These are phyloP conservation scores for Bactericera cockerelli DNA, from an alignment of 1,140 invertebrate species.

Conservation along the genomic window DNA sequence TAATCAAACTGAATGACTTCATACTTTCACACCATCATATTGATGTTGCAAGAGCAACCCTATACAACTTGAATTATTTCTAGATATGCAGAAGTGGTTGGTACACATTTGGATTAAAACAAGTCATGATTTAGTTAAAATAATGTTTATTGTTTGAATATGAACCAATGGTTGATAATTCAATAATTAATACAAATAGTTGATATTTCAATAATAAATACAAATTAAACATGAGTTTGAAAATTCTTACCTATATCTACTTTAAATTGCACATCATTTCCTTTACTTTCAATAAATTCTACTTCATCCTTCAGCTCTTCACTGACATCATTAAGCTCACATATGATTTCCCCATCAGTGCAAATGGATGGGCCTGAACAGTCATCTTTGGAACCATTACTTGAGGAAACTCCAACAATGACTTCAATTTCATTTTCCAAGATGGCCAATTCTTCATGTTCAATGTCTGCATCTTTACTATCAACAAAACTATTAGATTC, in stretches of 20 bases:
- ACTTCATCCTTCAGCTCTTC: not conserved
- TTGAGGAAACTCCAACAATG: not conserved
- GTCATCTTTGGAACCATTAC: not conserved
- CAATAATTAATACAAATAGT: too few species aligned
- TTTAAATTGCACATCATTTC: not conserved
- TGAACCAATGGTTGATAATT: too few species aligned
- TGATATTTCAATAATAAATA: too few species aligned
- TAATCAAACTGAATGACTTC: too few species aligned
- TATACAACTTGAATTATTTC: too few species aligned
- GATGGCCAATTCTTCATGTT: conserved; percentile 2
- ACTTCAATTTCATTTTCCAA: conserved; percentile 8
- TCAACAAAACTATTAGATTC: not conserved
- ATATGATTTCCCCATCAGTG: conserved; percentile 2
- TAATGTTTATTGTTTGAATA: too few species aligned
- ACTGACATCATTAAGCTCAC: not conserved
- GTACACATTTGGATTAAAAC: too few species aligned
- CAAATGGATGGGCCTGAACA: not conserved
- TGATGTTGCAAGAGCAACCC: too few species aligned
- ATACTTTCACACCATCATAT: too few species aligned
- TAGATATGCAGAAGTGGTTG: too few species aligned
- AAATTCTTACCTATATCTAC: conserved; percentile 2
- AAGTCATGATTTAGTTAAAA: too few species aligned
- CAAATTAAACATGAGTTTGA: too few species aligned
- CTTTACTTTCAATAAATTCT: not conserved
- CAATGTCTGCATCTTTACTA: not conserved